phyloP scores from a whole-genome alignment of 2,113 vertebrate genomes.

The Eonycteris spelaea region DNA sequence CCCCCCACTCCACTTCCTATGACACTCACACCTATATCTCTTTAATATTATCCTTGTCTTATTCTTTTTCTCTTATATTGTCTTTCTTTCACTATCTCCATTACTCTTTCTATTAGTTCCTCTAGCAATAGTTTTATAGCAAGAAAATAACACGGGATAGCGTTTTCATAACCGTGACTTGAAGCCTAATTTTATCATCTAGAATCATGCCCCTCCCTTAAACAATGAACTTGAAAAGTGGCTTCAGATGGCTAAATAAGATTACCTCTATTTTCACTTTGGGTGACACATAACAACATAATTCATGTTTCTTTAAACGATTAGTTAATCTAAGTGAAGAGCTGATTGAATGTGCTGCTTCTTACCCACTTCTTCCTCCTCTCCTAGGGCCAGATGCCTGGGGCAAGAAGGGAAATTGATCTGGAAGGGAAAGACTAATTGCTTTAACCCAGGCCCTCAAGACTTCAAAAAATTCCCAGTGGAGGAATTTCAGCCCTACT shows the following conservation, averaged over 20 bases:
- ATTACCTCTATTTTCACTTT: background rate
- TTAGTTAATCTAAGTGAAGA: background rate
- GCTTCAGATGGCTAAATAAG: background rate
- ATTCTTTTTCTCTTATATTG: background rate
- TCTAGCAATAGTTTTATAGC: background rate
- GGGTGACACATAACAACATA: background rate
- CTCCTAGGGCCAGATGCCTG: background rate
- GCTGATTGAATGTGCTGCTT: background rate
- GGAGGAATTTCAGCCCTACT: background rate
- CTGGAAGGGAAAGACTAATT: background rate
- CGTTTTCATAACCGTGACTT: background rate
- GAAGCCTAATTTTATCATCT: background rate
- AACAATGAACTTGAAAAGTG: background rate
- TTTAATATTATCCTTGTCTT: background rate
- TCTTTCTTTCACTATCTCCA: background rate
- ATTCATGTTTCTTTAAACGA: background rate
- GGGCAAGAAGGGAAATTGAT: background rate
- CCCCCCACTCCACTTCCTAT: rapidly evolving
- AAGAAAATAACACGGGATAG: background rate
- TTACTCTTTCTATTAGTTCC: background rate
- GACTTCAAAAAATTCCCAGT: background rate
- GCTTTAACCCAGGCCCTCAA: background rate
- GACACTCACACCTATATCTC: background rate
- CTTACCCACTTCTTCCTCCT: background rate
- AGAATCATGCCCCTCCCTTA: background rate